phyloP scores from a whole-genome alignment of 2,797 vertebrate species.

The Schizopygopsis malacanthus region DNA sequence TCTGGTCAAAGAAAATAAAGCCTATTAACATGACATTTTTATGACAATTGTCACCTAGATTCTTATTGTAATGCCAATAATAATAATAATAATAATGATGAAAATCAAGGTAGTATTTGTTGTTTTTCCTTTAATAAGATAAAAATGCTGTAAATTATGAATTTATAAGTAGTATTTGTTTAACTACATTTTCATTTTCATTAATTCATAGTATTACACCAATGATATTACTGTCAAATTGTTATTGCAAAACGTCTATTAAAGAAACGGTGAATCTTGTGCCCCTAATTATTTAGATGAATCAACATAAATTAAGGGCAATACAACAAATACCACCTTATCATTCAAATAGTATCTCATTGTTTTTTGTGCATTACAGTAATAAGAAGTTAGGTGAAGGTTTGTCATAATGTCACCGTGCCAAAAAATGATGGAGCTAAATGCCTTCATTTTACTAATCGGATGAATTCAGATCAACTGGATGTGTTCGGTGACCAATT shows the following conservation, averaged over 20 bases:
- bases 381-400: not conserved
- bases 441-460: not conserved
- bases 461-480: not conserved
- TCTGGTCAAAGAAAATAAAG: not conserved
- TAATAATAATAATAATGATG: not conserved
- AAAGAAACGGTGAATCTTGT: not conserved
- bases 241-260: not conserved
- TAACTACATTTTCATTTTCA: not conserved
- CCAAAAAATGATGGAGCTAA: not conserved
- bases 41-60: not conserved
- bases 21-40: not conserved
- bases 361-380: not conserved
- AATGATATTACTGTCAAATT: not conserved
- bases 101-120: not conserved
- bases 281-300: not conserved
- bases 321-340: not conserved
- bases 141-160: not conserved
- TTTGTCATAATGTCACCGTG: not conserved
- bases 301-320: not conserved
- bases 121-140: not conserved
- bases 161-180: not conserved
- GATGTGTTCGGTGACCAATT: too few relatives aligned
- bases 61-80: not conserved
- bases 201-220: not conserved
- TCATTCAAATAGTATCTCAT: not conserved